These are phyloP conservation scores for Acanthosepion esculentum DNA, from an alignment of 2,888 invertebrate genomes.

Conservation along the genomic window DNA sequence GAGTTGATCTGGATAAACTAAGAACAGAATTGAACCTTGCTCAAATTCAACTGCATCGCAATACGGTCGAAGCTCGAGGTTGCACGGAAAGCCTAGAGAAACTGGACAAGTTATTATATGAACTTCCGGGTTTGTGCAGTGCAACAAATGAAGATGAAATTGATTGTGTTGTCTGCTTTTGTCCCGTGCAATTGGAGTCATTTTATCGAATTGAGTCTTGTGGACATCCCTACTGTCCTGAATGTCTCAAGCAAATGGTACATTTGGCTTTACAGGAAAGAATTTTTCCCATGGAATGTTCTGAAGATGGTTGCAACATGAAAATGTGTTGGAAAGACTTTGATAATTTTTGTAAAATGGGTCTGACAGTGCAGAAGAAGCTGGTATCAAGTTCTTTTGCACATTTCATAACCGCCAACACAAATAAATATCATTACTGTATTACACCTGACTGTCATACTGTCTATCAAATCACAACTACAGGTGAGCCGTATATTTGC, in stretches of 20 bases:
- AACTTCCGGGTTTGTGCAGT: neutral
- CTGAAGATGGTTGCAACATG: constrained; percentile 59
- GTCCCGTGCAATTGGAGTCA: constrained; percentile 58
- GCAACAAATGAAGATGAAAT: constrained; percentile 46
- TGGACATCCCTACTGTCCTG: constrained; percentile 68
- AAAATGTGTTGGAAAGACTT: constrained; percentile 61
- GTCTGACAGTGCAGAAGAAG: constrained; percentile 51
- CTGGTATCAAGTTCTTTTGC: constrained; percentile 58
- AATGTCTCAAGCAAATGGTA: constrained; percentile 60
- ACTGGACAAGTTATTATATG: constrained; percentile 51
- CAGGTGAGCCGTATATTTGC: constrained; percentile 58
- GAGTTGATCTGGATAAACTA: constrained; percentile 56
- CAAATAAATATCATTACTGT: constrained; percentile 61
- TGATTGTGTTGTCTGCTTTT: constrained; percentile 68
- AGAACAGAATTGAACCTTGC: constrained; percentile 54
- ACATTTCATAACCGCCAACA: constrained; percentile 58
- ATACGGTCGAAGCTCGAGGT: constrained; percentile 52
- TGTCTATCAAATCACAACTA: constrained; percentile 58
- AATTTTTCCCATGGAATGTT: constrained; percentile 65
- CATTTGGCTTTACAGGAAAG: constrained; percentile 55
- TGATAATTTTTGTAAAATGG: constrained; percentile 52
- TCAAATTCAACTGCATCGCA: constrained; percentile 54
- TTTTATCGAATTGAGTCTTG: constrained; percentile 67
- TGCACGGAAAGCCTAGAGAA: constrained; percentile 53
- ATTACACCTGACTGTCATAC: constrained; percentile 67